phyloP scores from a whole-genome alignment of 2,113 vertebrate species.

The Apeltes quadracus region DNA sequence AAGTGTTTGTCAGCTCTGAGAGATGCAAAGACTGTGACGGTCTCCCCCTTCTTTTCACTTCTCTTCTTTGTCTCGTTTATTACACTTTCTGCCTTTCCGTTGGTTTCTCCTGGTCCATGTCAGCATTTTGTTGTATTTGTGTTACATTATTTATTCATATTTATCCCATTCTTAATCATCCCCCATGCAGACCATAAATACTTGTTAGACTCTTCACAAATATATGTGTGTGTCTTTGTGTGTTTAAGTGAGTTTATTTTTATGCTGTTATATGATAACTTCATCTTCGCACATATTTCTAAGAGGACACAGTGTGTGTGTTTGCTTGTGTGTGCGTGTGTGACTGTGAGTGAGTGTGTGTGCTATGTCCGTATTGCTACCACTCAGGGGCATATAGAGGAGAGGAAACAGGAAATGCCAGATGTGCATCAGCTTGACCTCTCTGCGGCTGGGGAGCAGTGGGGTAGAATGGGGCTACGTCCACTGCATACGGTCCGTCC shows the following conservation, averaged over 20 bases:
- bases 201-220: conserved; percentile 28
- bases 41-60: conserved; percentile 27
- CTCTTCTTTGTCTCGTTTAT: conserved; percentile 25
- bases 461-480: conserved; percentile 16
- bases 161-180: conserved; percentile 8
- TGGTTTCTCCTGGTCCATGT: conserved; percentile 7
- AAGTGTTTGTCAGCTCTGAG: conserved; percentile 66
- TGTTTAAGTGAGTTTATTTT: conserved; percentile 10
- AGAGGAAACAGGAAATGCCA: conserved; percentile 78
- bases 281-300: conserved; percentile 37
- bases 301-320: conserved; percentile 10
- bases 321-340: conserved; percentile 24
- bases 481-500: conserved; percentile 25
- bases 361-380: conserved; percentile 15
- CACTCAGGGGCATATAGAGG: conserved; percentile 56
- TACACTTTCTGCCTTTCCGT: conserved; percentile 9
- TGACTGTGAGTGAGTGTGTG: conserved; percentile 3
- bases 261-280: conserved; percentile 46
- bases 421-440: conserved; percentile 78
- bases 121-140: conserved; percentile 1
- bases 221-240: conserved; percentile 4
- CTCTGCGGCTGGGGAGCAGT: conserved; percentile 47
- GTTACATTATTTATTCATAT: not conserved
- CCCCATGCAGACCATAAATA: conserved; percentile 33
- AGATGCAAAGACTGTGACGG: conserved; percentile 43